Base-by-base conservation (phyloP, 2,113 vertebrate species). In the Urocolius indicus region DNA sequence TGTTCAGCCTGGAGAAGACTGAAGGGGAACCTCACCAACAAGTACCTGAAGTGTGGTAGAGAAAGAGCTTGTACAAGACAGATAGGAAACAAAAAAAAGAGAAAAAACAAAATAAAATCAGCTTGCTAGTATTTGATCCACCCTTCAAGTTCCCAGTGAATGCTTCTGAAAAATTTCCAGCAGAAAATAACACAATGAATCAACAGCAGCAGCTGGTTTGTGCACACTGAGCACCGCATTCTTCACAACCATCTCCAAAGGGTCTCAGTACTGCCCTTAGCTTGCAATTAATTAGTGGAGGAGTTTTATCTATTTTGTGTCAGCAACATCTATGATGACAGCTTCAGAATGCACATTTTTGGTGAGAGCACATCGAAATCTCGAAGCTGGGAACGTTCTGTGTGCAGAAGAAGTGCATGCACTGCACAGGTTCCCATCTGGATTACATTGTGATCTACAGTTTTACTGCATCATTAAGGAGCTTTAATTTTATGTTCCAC, bases 221-320 rank as follows among this genome's bases (percentile, higher is more conserved):
- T 11, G 75, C 46, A 36, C 3, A 38, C 75, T 3, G 11, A 77
- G 76, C 9, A 1, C 49, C 21, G 8, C 4, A 2, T 32, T 75
- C 66, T 57, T 14, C 68, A 16, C 2, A 45, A 48, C 51, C 52
- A 16, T 10, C 69, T 77, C 88, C 54, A 45, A 92, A 58, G 83
- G 75, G 81, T 76, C 84, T 84, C 9, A 30, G 63, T 4, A 16
- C 87, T 30, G 4, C 6, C 6, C 77, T 43, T 34, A 10, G 43
- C 63, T 76, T 59, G 46, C 75, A 89, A 67, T 91, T 81, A 52
- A 89, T 61, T 54, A 69, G 36, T 11, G 72, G 73, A 23, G 36
- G 78, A 76, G 83, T 62, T 87, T 55, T 13, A 30, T 71, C 48
- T 87, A 45, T 74, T 94, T 84, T 63, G 58, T 61, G 65, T 71